A percentile compares a stretch with the other conserved stretches of the same genome.
These are phyloP conservation scores for Eudemis profundana DNA, from an alignment of 2,888 invertebrate species.

Conservation along the genomic window DNA sequence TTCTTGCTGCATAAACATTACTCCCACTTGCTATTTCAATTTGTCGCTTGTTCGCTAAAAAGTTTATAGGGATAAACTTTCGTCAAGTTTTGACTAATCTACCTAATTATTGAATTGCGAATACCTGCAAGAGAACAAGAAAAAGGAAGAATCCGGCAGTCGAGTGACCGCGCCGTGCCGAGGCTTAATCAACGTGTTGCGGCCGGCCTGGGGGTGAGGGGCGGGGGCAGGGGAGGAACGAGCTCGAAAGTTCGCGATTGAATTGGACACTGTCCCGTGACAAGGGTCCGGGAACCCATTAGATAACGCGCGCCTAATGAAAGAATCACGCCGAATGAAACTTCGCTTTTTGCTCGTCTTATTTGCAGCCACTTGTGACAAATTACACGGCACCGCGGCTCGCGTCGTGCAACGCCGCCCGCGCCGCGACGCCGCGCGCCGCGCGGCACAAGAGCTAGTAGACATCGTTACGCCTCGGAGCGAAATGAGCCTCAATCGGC, in stretches of 20 bases:
- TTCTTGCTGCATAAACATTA: no score
- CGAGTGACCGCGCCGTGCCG: background rate
- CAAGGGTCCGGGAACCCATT: constrained; percentile 35
- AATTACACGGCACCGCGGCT: constrained; percentile 2
- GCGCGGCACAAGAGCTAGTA: constrained; percentile 20
- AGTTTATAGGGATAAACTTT: background rate
- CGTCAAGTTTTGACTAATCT: background rate
- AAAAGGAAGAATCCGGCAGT: background rate
- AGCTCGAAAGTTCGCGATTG: constrained; percentile 30
- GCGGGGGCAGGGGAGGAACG: constrained; percentile 10
- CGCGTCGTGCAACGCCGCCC: background rate
- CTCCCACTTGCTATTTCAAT: no score
- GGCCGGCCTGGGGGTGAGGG: background rate
- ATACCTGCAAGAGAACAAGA: background rate
- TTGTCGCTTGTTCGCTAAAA: no score
- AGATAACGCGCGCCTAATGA: constrained; percentile 36
- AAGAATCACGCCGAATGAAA: constrained; percentile 30
- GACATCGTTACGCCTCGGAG: constrained; percentile 22
- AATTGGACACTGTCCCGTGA: constrained; percentile 38
- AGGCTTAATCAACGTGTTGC: constrained; percentile 10
- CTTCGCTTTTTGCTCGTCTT: constrained; percentile 20
- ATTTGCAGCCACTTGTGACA: constrained; percentile 6
- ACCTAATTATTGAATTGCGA: background rate
- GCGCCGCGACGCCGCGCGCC: background rate
- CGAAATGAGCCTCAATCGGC: constrained; percentile 25